Evolutionary conservation across 2,797 vertebrate genomes (phyloP).

Genomic region (Pagetopsis macropterus): DNA sequence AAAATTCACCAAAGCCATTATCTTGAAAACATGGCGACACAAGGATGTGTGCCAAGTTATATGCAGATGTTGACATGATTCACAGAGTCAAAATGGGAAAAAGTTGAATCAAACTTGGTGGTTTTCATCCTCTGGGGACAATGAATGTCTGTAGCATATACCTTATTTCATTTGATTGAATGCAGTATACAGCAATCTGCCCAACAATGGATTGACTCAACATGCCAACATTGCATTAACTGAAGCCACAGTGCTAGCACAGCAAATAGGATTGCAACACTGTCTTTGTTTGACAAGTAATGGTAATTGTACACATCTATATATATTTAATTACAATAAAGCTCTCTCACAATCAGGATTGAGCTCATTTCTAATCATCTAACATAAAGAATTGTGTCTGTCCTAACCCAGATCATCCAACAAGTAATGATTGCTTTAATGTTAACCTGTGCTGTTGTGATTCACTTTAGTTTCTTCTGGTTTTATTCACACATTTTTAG

Average conservation of each 20-base stretch:
- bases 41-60: background rate
- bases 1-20: background rate
- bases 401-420: background rate
- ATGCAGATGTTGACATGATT: background rate
- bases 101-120: background rate
- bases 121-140: background rate
- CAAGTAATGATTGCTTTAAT: background rate
- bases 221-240: background rate
- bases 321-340: too few relatives aligned
- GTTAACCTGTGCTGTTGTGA: background rate
- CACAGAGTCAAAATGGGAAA: background rate
- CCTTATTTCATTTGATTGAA: background rate
- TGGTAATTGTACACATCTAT: background rate
- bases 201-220: background rate
- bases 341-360: background rate
- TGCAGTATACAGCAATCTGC: background rate
- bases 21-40: background rate
- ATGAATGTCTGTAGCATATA: background rate
- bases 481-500: background rate
- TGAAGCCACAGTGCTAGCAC: background rate
- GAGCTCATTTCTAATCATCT: background rate
- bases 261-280: background rate
- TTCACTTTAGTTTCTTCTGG: background rate
- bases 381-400: background rate
- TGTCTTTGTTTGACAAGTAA: background rate